Percentiles rank a stretch among this genome's conserved stretches.
phyloP scores from a whole-genome alignment of 2,888 invertebrate species.

The Peribatodes rhomboidaria region DNA sequence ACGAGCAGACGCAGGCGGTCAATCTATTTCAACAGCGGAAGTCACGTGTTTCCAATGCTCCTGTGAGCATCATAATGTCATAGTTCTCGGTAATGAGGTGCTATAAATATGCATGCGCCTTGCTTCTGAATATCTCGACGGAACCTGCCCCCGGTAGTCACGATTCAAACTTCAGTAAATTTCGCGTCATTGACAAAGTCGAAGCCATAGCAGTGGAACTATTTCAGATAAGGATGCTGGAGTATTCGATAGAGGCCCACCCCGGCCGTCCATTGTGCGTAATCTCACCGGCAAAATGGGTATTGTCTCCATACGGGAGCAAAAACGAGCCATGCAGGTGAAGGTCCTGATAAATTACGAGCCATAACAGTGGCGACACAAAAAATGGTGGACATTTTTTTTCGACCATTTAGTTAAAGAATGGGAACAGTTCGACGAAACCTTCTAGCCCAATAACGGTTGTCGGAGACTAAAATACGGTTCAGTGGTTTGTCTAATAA shows the following conservation, averaged over 20 bases:
- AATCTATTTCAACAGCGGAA: conserved; percentile 79
- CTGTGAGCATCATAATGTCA: conserved; percentile 74
- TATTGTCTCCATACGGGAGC: conserved; percentile 66
- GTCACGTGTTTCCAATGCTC: conserved; percentile 70
- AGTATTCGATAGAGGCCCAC: conserved; percentile 65
- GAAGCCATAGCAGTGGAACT: conserved; percentile 10
- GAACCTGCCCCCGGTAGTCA: conserved; percentile 5
- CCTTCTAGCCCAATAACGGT: conserved; percentile 44
- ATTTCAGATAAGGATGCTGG: conserved; percentile 46
- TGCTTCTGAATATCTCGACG: conserved; percentile 36
- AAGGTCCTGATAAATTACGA: conserved; percentile 60
- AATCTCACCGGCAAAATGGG: conserved; percentile 62
- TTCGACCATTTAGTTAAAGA: conserved; percentile 36
- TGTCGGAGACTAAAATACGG: conserved; percentile 48
- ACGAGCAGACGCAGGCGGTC: conserved; percentile 54
- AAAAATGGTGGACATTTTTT: conserved; percentile 40
- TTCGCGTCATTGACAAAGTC: conserved; percentile 12
- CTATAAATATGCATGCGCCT: conserved; percentile 73
- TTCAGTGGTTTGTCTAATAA: conserved; percentile 61
- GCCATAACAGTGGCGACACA: conserved; percentile 41
- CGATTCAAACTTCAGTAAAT: conserved; percentile 2
- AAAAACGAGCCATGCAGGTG: conserved; percentile 64
- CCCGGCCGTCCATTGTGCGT: conserved; percentile 68
- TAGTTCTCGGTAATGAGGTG: conserved; percentile 72
- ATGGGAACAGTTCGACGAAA: conserved; percentile 41